Base-by-base conservation (phyloP, 2,888 invertebrate genomes). In the Epiblema foenella region DNA sequence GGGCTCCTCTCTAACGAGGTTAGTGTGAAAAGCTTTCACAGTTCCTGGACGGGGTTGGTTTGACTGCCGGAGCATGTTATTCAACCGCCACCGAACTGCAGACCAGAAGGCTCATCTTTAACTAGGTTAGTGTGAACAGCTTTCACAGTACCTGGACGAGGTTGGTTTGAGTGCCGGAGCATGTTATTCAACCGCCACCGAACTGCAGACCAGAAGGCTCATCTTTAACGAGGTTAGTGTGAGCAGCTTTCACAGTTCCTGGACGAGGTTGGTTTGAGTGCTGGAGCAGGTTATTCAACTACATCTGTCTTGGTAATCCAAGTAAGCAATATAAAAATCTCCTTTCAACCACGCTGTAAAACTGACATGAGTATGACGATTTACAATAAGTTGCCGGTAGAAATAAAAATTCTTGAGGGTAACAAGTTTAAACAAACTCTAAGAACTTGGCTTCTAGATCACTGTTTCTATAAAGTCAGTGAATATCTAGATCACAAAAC, bases 131-230 rank as follows among this genome's bases (percentile, higher is more conserved):
- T 39, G 42, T 4, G 7, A 42, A 42, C 42, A 15, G 42, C 46
- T 46, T 46, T 46, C 46, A 8, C 15, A 42, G 15, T 46, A 3
- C 24, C 24, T 24, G 39, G 39, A 0, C 39, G 12, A 39, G 39
- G 12, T 39, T 12, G 12, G 39, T 39, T 39, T 39, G 15, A 4
- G 12, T 15, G 10, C 12, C 15, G 3, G 3, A 33, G 33, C 33
- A 33, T 94, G 67, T 82, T 94, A 60, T 88, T 86, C 89, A 94
- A 93, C n/a, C n/a, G n/a, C 89, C 0, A 89, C 87, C 51, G 88
- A 89, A 73, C 70, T 87, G 75, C 86, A 86, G 56, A 86, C 87
- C 0, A 42, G 87, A 0, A 85, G 85, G 0, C 46, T 85, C 7
- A 68, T 84, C 2, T 75, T 84, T 9, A 81, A 75, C 5, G 86